Base-by-base conservation (phyloP, 2,797 vertebrate genomes). In the Enteromius argenteus region DNA sequence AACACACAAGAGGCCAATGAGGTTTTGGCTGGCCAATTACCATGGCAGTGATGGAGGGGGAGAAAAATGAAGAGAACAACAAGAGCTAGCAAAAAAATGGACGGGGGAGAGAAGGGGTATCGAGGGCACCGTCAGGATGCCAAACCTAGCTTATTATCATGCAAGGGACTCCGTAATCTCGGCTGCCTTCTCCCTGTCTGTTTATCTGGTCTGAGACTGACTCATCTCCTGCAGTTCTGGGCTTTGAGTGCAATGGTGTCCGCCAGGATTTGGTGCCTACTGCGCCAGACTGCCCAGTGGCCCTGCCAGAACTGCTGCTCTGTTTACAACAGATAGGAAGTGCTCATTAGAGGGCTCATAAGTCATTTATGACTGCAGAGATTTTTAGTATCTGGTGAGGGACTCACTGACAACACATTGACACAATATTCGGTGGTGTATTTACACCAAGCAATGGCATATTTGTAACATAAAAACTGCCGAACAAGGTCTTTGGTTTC, bases 251-350 rank as follows among this genome's bases (percentile, higher is more conserved):
- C 82, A 82, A 80, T 88, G 79, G 67, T 82, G 87, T 74, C 82
- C 79, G 79, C 78, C 86, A 85, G 80, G 85, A 88, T 90, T 90
- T 88, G 84, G 77, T 83, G 85, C 68, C 84, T 64, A 82, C 78
- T 68, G 53, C 82, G 86, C 86, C 88, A 88, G 84, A 79, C 89
- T 86, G 80, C 83, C 78, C 84, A 82, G 56, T 84, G 80, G 78
- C 80, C 67, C 72, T 86, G 89, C 88, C 89, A 90, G 84, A 87
- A 86, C 87, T 35, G 58, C 83, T 83, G 75, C 86, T 88, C 87
- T 91, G 90, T 90, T 87, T 84, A 86, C 75, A 73, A 85, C 84
- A 90, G 89, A 90, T 87, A 91, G 87, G 86, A 88, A 84, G 83
- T 81, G 74, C 87, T 88, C 85, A 86, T 90, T 86, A 87, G 82